Evolutionary conservation across 2,797 vertebrate species (phyloP).

Genomic region (Micromesistius poutassou): DNA sequence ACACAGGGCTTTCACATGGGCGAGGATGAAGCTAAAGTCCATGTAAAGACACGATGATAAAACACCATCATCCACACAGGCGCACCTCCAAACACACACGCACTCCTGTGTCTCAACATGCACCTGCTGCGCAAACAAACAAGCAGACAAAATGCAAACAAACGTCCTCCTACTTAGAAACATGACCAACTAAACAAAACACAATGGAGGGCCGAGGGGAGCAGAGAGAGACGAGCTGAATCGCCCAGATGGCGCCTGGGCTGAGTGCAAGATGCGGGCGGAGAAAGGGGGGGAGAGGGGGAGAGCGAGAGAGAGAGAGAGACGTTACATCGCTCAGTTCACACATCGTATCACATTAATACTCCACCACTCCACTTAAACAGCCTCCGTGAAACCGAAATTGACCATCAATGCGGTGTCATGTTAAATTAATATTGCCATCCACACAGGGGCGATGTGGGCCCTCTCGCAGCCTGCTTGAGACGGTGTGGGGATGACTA

Average conservation of each 20-base stretch:
- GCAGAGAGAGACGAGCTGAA: conserved; percentile 63
- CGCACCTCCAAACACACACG: conserved; percentile 40
- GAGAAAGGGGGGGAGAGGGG: conserved; percentile 44
- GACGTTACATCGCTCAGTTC: conserved; percentile 80
- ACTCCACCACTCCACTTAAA: conserved; percentile 79
- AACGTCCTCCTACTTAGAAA: conserved; percentile 6
- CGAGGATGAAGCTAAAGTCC: background rate
- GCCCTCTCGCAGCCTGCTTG: conserved; percentile 67
- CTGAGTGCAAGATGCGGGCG: conserved; percentile 87
- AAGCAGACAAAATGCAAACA: background rate
- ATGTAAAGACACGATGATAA: conserved; percentile 10
- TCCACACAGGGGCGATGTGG: conserved; percentile 70
- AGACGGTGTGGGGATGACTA: conserved; percentile 73
- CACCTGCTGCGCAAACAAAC: background rate
- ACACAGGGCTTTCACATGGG: conserved; percentile 1
- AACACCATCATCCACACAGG: conserved; percentile 14
- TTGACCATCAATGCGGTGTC: conserved; percentile 83
- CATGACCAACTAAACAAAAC: background rate
- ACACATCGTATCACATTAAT: conserved; percentile 83
- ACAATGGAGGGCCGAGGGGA: background rate
- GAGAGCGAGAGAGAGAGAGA: conserved; percentile 57
- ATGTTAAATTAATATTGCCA: conserved; percentile 82
- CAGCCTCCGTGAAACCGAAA: conserved; percentile 78
- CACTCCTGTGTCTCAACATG: conserved; percentile 16
- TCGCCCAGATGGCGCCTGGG: conserved; percentile 81